A percentile compares a stretch with the other conserved stretches of the same genome.
Conservation (phyloP, 2,888 invertebrate species). For the Acleris holmiana region DNA sequence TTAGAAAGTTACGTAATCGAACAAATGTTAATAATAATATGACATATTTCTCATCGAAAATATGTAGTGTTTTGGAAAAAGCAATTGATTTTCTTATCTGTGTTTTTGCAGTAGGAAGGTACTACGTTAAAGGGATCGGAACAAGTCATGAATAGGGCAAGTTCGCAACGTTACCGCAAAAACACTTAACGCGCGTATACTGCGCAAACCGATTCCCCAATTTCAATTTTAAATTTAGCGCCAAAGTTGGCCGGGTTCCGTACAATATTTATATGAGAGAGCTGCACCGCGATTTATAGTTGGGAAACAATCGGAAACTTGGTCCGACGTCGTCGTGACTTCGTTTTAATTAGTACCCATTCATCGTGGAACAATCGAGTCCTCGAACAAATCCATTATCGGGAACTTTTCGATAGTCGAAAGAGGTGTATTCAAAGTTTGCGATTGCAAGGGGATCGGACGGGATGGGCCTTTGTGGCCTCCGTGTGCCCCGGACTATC, state of each 20-base stretch:
- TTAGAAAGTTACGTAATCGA: no score
- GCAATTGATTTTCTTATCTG: conserved; percentile 1
- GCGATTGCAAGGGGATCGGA: conserved; percentile 67
- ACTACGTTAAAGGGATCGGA: conserved; percentile 8
- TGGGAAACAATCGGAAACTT: conserved; percentile 78
- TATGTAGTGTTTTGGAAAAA: conserved; percentile 21
- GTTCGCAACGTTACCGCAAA: conserved; percentile 12
- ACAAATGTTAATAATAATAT: no score
- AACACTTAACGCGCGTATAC: conserved; percentile 48
- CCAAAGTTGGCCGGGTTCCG: conserved; percentile 66
- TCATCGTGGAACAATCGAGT: conserved; percentile 82
- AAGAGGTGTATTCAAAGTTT: conserved; percentile 81
- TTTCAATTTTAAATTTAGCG: conserved; percentile 79
- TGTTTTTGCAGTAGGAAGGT: neutral
- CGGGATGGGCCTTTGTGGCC: conserved; percentile 57
- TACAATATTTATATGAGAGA: conserved; percentile 79
- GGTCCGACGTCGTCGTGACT: conserved; percentile 78
- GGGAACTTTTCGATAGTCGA: conserved; percentile 82
- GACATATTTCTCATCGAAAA: no score
- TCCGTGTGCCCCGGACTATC: conserved; percentile 54
- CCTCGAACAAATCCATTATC: conserved; percentile 82
- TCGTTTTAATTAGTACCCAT: conserved; percentile 85
- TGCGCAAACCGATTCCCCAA: conserved; percentile 58
- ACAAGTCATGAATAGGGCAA: conserved; percentile 20
- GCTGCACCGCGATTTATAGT: conserved; percentile 77